Evolutionary conservation across 2,113 vertebrate species (phyloP), one percentile per base, ranked within the genome.

Genomic region (Probosciger aterrimus): DNA sequence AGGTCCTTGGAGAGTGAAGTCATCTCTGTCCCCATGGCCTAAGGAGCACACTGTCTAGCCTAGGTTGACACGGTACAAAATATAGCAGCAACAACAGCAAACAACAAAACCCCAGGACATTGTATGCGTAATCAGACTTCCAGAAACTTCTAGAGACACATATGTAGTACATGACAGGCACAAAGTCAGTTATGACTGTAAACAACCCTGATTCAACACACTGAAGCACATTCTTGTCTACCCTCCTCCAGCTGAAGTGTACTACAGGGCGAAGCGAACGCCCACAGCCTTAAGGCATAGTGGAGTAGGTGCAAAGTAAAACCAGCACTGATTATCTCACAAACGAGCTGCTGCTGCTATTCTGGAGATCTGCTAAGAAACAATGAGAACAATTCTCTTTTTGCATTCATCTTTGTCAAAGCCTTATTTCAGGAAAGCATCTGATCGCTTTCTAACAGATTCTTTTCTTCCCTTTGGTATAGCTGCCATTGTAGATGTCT

Each of bases 61-160:
- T 59, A 50, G 27, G 64, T 3, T 86, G 82, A 92, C 64, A 64
- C 1, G 23, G 78, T 30, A 73, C 71, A 68, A 88, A 88, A 83
- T 80, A 85, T 0, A 5, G 31, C 78, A 78, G 55, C 57, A 46
- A 47, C 28, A 86, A 68, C 11, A 86, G 73, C 5, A 46, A 46
- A 35, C 8, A 78, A 33, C 30, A 31, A 35, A 28, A 11, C 2
- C 24, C 7, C 18, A 49, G 37, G 67, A 50, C 20, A 14, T 27
- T 15, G 3, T 47, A 33, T 24, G 35, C 31, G 60, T 41, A 57
- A 49, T 44, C 39, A 84, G 64, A n/a, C 33, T 88, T 90, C 57
- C 73, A 94, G 96, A 95, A 93, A 17, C 62, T 95, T 96, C 96
- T 71, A 37, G 76, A 92, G 82, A 74, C 30, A 41, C 30, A 25